phyloP scores from a whole-genome alignment of 2,888 invertebrate genomes.

The Apantesis nais region DNA sequence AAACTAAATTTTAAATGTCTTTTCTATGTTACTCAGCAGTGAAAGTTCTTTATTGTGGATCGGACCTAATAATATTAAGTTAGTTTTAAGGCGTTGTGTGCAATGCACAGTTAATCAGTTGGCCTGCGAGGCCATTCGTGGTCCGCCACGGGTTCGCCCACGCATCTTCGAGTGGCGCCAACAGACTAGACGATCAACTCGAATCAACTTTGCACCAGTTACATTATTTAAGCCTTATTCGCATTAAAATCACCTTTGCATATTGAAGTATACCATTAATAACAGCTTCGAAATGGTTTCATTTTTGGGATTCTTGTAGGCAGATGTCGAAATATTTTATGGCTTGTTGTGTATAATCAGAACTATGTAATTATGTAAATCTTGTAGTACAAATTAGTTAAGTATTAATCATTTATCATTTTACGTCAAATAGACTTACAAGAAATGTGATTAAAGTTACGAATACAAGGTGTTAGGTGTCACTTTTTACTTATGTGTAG shows the following conservation, averaged over 20 bases:
- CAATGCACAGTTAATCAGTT: conserved; percentile 70
- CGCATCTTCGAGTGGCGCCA: conserved; percentile 62
- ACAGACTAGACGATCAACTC: conserved; percentile 54
- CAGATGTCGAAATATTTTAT: conserved; percentile 6
- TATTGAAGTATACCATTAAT: conserved; percentile 18
- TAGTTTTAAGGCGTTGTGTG: conserved; percentile 42
- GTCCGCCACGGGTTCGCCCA: conserved; percentile 72
- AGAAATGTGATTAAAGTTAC: background rate
- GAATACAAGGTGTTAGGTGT: background rate
- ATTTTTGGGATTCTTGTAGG: conserved; percentile 13
- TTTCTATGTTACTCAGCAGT: background rate
- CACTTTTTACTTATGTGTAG: background rate
- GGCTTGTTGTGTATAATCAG: conserved; percentile 1
- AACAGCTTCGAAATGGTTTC: conserved; percentile 3
- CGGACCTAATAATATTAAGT: background rate
- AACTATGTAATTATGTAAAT: conserved; percentile 7
- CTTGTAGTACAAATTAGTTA: background rate
- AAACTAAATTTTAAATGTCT: too few relatives aligned
- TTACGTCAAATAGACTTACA: background rate
- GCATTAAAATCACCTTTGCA: conserved; percentile 23
- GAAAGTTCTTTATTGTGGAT: conserved; percentile 3
- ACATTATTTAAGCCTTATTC: conserved; percentile 56
- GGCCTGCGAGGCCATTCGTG: conserved; percentile 51
- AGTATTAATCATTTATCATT: background rate
- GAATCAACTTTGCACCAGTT: conserved; percentile 55